phyloP scores from a whole-genome alignment of 2,888 invertebrate species.

The Heliconius ethilla region DNA sequence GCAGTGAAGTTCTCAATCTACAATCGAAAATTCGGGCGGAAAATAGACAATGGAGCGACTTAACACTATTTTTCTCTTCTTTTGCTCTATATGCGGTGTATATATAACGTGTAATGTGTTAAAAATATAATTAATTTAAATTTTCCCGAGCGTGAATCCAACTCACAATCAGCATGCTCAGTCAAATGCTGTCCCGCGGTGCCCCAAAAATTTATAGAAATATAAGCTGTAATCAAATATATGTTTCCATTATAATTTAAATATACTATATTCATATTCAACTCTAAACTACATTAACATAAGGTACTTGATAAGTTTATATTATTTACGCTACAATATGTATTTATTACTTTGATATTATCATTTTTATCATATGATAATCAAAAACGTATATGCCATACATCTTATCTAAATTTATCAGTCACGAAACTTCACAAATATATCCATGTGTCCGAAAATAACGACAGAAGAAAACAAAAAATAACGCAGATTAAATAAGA shows the following conservation, averaged over 20 bases:
- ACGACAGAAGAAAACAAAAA: neutral
- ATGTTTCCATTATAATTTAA: too few species aligned
- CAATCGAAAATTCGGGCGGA: too few species aligned
- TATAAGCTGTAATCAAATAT: too few species aligned
- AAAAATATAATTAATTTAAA: neutral
- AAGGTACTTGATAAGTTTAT: neutral
- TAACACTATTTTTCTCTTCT: too few species aligned
- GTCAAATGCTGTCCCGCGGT: neutral
- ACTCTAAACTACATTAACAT: neutral
- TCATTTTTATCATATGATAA: conserved; percentile 23
- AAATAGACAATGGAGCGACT: too few species aligned
- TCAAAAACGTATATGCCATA: conserved; percentile 11
- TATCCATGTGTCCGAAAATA: neutral
- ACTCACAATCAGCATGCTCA: neutral
- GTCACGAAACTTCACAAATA: conserved; percentile 30
- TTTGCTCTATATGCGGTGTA: too few species aligned
- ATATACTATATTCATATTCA: neutral
- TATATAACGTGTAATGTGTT: too few species aligned
- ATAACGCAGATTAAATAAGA: conserved; percentile 5
- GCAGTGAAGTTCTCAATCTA: too few species aligned
- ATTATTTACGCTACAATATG: neutral
- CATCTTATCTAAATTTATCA: conserved; percentile 34
- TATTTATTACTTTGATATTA: conserved; percentile 3
- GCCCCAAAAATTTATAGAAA: neutral
- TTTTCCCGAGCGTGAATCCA: neutral